These are phyloP conservation scores for Syncerus caffer DNA, from an alignment of 2,797 vertebrate species.

Conservation along the genomic window DNA sequence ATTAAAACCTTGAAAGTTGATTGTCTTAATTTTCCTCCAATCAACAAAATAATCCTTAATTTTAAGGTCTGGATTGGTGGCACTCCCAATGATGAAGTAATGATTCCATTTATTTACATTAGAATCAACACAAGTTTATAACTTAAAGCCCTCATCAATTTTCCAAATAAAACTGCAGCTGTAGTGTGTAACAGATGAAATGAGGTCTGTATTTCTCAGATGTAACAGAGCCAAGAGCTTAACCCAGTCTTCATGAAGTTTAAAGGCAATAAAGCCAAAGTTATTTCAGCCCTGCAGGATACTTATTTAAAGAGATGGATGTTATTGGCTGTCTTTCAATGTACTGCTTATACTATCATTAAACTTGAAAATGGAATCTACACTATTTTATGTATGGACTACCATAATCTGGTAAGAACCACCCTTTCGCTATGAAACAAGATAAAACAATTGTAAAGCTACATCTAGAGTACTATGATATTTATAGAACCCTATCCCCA, in stretches of 20 bases:
- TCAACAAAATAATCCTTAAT: slow-evolving; percentile 69
- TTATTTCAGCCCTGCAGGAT: slow-evolving; percentile 60
- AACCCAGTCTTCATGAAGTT: slow-evolving; percentile 67
- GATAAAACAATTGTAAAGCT: not conserved
- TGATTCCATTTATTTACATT: slow-evolving; percentile 72
- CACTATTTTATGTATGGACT: not conserved
- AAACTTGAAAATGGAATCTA: slow-evolving; percentile 48
- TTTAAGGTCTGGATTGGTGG: slow-evolving; percentile 63
- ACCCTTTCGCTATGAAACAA: not conserved
- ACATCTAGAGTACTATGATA: not conserved
- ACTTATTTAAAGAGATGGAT: slow-evolving; percentile 72
- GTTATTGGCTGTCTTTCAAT: slow-evolving; percentile 57
- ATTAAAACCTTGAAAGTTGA: slow-evolving; percentile 49
- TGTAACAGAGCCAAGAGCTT: slow-evolving; percentile 67
- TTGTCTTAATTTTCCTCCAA: slow-evolving; percentile 62
- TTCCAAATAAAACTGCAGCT: slow-evolving; percentile 68
- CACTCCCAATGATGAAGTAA: slow-evolving; percentile 54
- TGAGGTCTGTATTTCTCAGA: slow-evolving; percentile 61
- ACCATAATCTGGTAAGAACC: not conserved
- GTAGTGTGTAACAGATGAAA: slow-evolving; percentile 69
- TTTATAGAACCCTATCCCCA: not conserved
- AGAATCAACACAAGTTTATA: slow-evolving; percentile 59
- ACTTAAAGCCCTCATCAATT: slow-evolving; percentile 60
- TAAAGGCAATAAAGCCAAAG: slow-evolving; percentile 69
- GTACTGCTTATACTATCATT: slow-evolving; percentile 24